phyloP scores from a whole-genome alignment of 2,797 vertebrate genomes.

The Schizothorax lantsangensis region DNA sequence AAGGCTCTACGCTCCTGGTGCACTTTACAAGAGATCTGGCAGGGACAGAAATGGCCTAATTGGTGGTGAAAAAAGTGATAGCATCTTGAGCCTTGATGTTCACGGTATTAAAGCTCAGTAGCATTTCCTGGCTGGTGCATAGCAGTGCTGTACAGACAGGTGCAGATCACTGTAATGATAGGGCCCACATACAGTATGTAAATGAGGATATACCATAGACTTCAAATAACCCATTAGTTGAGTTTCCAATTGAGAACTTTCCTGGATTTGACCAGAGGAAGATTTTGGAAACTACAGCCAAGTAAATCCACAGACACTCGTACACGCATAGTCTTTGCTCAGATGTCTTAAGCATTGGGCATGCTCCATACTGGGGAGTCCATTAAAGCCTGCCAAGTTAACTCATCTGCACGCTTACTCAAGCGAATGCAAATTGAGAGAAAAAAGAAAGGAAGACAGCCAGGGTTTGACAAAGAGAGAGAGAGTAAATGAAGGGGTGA shows the following conservation, averaged over 20 bases:
- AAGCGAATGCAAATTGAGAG: conserved; percentile 47
- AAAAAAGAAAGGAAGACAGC: conserved; percentile 43
- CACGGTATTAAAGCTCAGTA: neutral
- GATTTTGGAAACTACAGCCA: conserved; percentile 10
- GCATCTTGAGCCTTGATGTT: conserved; percentile 56
- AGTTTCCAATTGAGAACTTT: neutral
- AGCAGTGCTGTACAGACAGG: neutral
- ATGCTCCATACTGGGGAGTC: conserved; percentile 33
- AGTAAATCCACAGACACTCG: conserved; percentile 26
- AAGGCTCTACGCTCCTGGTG: conserved; percentile 56
- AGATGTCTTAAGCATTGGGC: conserved; percentile 30
- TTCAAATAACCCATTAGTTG: neutral
- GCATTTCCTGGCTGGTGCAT: neutral
- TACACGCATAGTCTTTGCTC: conserved; percentile 21
- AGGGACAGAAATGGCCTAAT: conserved; percentile 72
- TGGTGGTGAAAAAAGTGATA: conserved; percentile 67
- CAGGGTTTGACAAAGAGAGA: conserved; percentile 11
- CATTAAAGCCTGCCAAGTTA: conserved; percentile 50
- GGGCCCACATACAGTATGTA: neutral
- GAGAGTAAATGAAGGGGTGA: conserved; percentile 55
- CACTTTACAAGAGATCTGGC: conserved; percentile 69
- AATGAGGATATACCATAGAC: neutral
- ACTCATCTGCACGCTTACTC: conserved; percentile 49
- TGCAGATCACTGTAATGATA: neutral
- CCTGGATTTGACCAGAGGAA: neutral